phyloP scores from a whole-genome alignment of 2,888 invertebrate genomes.

The Amblyjoppa fuscipennis region DNA sequence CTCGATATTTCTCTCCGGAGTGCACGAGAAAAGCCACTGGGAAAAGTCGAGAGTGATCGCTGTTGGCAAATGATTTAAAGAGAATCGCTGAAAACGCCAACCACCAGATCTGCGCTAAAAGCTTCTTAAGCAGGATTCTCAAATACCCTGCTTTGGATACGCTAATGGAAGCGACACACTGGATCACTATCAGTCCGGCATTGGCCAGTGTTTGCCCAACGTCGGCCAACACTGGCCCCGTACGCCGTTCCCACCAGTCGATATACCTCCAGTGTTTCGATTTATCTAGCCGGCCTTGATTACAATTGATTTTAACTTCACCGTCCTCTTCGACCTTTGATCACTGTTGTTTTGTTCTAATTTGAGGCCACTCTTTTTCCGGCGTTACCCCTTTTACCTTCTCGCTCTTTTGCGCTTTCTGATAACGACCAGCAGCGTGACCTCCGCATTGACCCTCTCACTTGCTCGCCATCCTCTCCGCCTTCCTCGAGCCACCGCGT shows the following conservation, averaged over 20 bases:
- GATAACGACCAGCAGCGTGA: slow-evolving; percentile 44
- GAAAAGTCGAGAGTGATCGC: slow-evolving; percentile 53
- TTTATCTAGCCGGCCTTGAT: slow-evolving; percentile 79
- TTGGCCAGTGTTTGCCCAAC: not conserved
- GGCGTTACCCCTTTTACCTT: not conserved
- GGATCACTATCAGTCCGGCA: not conserved
- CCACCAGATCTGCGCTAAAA: not conserved
- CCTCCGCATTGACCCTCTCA: slow-evolving; percentile 51
- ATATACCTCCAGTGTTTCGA: slow-evolving; percentile 74
- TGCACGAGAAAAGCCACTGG: not conserved
- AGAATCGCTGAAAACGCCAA: slow-evolving; percentile 64
- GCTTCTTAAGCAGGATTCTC: slow-evolving; percentile 11
- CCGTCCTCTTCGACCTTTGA: slow-evolving; percentile 23
- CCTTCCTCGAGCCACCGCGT: slow-evolving; percentile 24
- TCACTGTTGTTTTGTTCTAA: slow-evolving; percentile 50
- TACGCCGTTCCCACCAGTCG: not conserved
- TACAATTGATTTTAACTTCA: slow-evolving; percentile 80
- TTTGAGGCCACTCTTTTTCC: slow-evolving; percentile 20
- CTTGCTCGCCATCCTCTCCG: not conserved
- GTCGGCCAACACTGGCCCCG: not conserved
- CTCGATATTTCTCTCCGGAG: slow-evolving; percentile 28
- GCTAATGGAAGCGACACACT: not conserved
- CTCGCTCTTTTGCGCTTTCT: slow-evolving; percentile 21
- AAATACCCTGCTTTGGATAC: slow-evolving; percentile 23
- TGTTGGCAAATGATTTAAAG: slow-evolving; percentile 75